Percentiles rank a stretch among this genome's conserved stretches.
These are phyloP conservation scores for Microctonus hyperodae DNA, from an alignment of 2,888 invertebrate species.

Conservation along the genomic window DNA sequence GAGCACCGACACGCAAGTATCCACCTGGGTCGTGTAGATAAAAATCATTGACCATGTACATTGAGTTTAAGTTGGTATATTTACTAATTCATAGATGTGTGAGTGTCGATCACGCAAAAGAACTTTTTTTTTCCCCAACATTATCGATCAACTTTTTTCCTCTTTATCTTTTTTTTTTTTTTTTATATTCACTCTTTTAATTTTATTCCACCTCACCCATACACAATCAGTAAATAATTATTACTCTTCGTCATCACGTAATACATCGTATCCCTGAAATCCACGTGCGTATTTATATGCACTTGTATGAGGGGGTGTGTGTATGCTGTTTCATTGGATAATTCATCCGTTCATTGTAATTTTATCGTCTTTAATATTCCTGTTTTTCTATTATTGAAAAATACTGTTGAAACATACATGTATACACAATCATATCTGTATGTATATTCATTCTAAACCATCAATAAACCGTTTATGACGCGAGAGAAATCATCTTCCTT, in stretches of 20 bases:
- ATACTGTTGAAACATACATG: background rate
- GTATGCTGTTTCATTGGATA: conserved; percentile 44
- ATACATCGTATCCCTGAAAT: conserved; percentile 13
- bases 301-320: background rate
- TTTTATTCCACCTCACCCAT: background rate
- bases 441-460: background rate
- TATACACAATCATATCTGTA: no score
- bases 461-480: conserved; percentile 26
- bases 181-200: background rate
- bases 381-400: conserved; percentile 38
- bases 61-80: conserved; percentile 8
- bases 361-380: background rate
- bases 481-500: conserved; percentile 20
- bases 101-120: background rate
- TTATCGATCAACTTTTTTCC: background rate
- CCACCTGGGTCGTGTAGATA: conserved; percentile 9
- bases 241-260: conserved; percentile 23
- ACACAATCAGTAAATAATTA: conserved; percentile 13
- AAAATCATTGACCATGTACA: conserved; percentile 5
- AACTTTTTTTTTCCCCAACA: background rate
- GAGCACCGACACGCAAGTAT: conserved; percentile 3
- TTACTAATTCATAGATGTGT: background rate
- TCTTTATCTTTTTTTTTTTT: background rate
- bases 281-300: background rate
- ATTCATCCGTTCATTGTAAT: conserved; percentile 52